Evolutionary conservation across 2,113 vertebrate species (phyloP), one percentile per base, ranked within the genome.

Genomic region (Gallinago undulata): DNA sequence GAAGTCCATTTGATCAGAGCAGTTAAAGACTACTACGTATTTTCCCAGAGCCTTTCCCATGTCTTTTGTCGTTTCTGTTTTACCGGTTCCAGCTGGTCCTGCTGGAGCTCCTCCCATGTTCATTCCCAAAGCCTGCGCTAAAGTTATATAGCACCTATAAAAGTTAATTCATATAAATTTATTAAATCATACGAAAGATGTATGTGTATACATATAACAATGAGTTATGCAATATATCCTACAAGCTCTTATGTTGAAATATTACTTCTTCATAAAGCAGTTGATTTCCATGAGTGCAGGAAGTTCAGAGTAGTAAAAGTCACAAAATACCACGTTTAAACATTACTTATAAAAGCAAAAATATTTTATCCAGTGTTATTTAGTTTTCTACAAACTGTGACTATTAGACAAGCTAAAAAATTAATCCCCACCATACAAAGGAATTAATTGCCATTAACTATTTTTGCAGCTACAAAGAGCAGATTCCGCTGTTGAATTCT

Each of bases 1-100:
- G 97, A 99, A 99, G 96, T 99, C 99, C 98, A 99, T 99, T 89
- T 99, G 98, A 93, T 99, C 99, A 10, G 98, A 99, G 89, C 99
- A 99, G 96, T 99, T 99, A 94, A 99, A 99, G n/a, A 99, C 99
- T 10, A 99, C 98, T 27, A 99, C 98, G 0, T 98, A 99, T 93
- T 99, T 99, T 74, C 98, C 99, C 63, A 99, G 96, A 63, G 98
- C 98, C 21, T 98, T 98, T 96, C 99, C 99, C 99, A 99, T 99
- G 94, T 99, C 99, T 96, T 99, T 99, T 0, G 98, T 98, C 4
- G 99, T 99, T 97, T 99, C 99, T 3, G 99, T 99, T 98, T 99
- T 99, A 74, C 99, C 99, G 8, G 99, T 99, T 72, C 99, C 99
- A 1, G 99, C 99, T 13, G 99, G 99, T 78, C 99, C 98, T 25